Base-by-base conservation (phyloP, 2,888 invertebrate species). In the Drosophila meridionalis region DNA sequence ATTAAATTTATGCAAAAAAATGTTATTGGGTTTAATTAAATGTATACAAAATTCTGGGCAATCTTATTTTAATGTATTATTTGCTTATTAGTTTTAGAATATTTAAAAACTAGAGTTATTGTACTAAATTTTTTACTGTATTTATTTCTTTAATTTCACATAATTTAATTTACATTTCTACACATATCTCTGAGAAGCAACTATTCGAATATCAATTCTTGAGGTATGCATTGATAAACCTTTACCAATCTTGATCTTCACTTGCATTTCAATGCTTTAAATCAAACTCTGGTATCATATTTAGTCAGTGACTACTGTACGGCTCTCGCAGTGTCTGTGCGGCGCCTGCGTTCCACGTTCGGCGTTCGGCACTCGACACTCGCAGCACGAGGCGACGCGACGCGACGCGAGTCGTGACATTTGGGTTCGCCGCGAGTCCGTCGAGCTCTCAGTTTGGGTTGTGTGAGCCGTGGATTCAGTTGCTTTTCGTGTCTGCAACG, bases 401-500 rank as follows among this genome's bases (percentile, higher is more conserved):
- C 50, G 50, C 8, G 34, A 63, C 60, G 42, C 56, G 20, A n/a
- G 47, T 30, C 50, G 58, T n/a, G 20, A 34, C 34, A 43, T 53
- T 57, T 50, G 59, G 38, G 8, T 56, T 66, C 60, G 30, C 28
- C n/a, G 36, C 63, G 36, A 66, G 55, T 59, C 58, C 67, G 45
- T 42, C 61, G 47, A 40, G 70, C 43, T 69, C 57, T 80, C 80
- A 69, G 78, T 80, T 65, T 12, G 67, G 50, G 63, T 63, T 69
- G 66, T 57, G 75, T 60, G 56, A 47, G 52, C 55, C 55, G 69
- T 71, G 57, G 68, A 78, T 75, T 77, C 82, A 85, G 86, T 81
- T 80, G 82, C 74, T 82, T 67, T 74, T 78, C 73, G 82, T 80
- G 81, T 82, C 80, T 87, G 81, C 83, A 85, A 79, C 83, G 88